Evolutionary conservation across 2,797 vertebrate species (phyloP).

Genomic region (Spea hammondii): DNA sequence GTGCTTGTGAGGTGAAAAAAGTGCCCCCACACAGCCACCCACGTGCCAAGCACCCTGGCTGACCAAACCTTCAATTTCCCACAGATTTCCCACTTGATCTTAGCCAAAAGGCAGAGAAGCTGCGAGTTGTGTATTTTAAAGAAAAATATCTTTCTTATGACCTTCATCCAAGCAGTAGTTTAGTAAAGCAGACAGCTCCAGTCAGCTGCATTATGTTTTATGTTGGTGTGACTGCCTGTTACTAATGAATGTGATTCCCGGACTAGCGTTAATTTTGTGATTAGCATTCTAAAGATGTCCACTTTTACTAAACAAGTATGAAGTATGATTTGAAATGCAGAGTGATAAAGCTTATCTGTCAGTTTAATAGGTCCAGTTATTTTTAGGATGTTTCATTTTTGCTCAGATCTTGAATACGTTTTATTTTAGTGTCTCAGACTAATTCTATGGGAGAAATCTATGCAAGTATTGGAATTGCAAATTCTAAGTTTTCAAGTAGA

Average conservation of each 20-base stretch:
- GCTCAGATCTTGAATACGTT: constrained; percentile 35
- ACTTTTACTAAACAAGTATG: constrained; percentile 40
- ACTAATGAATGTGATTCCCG: constrained; percentile 30
- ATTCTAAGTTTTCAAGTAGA: constrained; percentile 22
- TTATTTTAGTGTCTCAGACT: constrained; percentile 40
- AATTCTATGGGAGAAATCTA: constrained; percentile 28
- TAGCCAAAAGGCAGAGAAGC: too few relatives aligned
- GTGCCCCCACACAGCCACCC: too few relatives aligned
- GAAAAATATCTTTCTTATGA: constrained; percentile 16
- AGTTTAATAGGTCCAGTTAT: constrained; percentile 16
- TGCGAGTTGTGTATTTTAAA: too few relatives aligned
- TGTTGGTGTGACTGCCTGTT: constrained; percentile 4
- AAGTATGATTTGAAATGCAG: constrained; percentile 19
- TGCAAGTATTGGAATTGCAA: constrained; percentile 29
- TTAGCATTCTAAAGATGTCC: constrained; percentile 39
- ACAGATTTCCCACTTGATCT: too few relatives aligned
- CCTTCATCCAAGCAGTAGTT: constrained; percentile 26
- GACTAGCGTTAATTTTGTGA: constrained; percentile 46
- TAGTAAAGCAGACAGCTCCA: constrained; percentile 7
- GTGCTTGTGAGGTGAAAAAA: too few relatives aligned
- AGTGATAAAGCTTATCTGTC: constrained; percentile 29
- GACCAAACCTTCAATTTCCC: too few relatives aligned
- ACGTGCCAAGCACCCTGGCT: too few relatives aligned
- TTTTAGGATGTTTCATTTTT: constrained; percentile 41
- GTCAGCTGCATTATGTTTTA: constrained; percentile 16